Evolutionary conservation across 53 echinoderm and acorn worm species (phyloP).

Genomic region (Holothuria scabra): DNA sequence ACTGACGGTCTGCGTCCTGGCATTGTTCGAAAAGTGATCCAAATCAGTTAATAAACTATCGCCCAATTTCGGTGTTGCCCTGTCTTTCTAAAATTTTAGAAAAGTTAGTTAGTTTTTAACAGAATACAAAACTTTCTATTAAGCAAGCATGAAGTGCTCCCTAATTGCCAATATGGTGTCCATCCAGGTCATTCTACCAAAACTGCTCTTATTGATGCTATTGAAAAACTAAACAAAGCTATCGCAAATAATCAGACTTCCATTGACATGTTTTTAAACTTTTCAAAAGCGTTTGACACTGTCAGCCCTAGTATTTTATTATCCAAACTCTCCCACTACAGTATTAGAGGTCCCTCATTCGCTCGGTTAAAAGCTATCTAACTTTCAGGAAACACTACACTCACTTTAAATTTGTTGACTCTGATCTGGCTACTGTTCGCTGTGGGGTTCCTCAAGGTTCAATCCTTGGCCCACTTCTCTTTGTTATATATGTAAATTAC

Average conservation of each 20-base stretch:
- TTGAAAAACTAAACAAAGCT: slow-evolving; percentile 28
- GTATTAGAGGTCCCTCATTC: background rate
- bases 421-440: slow-evolving; percentile 13
- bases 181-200: slow-evolving; percentile 17
- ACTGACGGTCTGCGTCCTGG: background rate
- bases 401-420: slow-evolving; percentile 2
- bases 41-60: slow-evolving; percentile 24
- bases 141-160: background rate
- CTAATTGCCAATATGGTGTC: background rate
- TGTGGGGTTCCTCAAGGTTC: background rate
- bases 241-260: background rate
- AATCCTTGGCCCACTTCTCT: background rate
- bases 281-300: slow-evolving; percentile 11
- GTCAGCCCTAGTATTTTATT: slow-evolving; percentile 7
- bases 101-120: background rate
- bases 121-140: slow-evolving; percentile 8
- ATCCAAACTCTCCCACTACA: background rate
- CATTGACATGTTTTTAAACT: background rate
- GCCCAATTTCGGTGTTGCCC: slow-evolving; percentile 12
- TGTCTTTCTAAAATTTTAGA: background rate
- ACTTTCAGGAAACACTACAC: background rate
- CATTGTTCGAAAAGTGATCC: slow-evolving; percentile 1
- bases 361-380: too few species aligned
- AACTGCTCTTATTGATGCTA: slow-evolving; percentile 12
- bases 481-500: background rate